phyloP scores from a whole-genome alignment of 2,797 vertebrate genomes.

The Falco peregrinus region DNA sequence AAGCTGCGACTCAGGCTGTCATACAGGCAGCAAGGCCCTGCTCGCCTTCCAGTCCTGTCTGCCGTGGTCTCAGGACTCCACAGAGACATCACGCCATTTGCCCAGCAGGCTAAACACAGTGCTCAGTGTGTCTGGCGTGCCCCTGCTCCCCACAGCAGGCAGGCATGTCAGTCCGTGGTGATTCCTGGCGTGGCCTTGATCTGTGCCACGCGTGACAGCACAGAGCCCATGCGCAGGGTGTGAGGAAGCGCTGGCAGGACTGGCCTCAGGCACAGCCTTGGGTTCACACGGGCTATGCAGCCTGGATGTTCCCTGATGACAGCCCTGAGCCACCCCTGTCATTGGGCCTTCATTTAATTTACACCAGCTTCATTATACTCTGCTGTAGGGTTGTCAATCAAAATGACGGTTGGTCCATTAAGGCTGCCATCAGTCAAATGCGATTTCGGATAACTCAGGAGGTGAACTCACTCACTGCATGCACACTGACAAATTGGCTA shows the following conservation, averaged over 20 bases:
- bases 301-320: background rate
- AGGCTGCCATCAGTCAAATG: background rate
- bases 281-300: background rate
- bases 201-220: accelerated
- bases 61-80: background rate
- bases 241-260: background rate
- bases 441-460: background rate
- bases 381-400: background rate
- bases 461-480: background rate
- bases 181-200: background rate
- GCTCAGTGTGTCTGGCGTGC: accelerated
- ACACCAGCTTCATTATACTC: background rate
- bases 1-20: background rate
- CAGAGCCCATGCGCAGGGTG: accelerated
- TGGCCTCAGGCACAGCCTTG: background rate
- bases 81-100: background rate
- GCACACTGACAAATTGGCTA: background rate
- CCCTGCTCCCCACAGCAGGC: background rate
- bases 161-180: no score
- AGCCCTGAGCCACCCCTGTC: background rate
- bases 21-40: accelerated
- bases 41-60: background rate
- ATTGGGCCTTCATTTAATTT: background rate
- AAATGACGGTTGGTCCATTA: background rate
- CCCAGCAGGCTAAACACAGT: background rate